These are phyloP conservation scores for Argyra leucocephala DNA, from an alignment of 2,888 invertebrate species.

Conservation along the genomic window DNA sequence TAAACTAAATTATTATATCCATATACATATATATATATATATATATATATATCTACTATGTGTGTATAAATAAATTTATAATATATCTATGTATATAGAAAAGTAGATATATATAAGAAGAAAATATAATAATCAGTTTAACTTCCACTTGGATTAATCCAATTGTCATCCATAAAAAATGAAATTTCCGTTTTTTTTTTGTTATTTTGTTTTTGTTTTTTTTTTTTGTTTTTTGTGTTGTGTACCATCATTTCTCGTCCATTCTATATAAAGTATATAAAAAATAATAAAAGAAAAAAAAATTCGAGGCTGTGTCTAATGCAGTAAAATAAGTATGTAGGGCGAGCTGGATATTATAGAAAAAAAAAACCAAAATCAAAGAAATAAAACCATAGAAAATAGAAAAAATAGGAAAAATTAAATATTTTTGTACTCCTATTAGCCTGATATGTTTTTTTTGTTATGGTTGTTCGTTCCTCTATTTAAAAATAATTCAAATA, in stretches of 20 bases:
- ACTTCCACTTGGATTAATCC: conserved; percentile 3
- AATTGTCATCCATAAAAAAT: not conserved
- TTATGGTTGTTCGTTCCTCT: too few relatives aligned
- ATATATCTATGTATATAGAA: not conserved
- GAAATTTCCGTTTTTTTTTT: not conserved
- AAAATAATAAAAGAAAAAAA: too few relatives aligned
- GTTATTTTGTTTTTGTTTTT: not conserved
- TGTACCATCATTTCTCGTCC: too few relatives aligned
- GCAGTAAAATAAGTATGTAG: not conserved
- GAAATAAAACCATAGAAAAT: not conserved
- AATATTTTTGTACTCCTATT: too few relatives aligned
- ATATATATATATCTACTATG: too few relatives aligned
- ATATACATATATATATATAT: too few relatives aligned
- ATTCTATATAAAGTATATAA: too few relatives aligned
- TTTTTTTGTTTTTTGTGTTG: not conserved
- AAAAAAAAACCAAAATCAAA: not conserved
- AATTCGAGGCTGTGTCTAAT: not conserved
- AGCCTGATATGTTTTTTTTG: too few relatives aligned
- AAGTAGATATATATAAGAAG: not conserved
- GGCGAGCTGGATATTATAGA: not conserved
- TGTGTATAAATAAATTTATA: too few relatives aligned
- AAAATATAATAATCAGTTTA: not conserved
- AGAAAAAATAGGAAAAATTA: not conserved
- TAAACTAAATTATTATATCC: too few relatives aligned
- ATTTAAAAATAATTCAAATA: too few relatives aligned